These are phyloP conservation scores for Stenichneumon culpator DNA, from an alignment of 2,888 invertebrate species.

Conservation along the genomic window DNA sequence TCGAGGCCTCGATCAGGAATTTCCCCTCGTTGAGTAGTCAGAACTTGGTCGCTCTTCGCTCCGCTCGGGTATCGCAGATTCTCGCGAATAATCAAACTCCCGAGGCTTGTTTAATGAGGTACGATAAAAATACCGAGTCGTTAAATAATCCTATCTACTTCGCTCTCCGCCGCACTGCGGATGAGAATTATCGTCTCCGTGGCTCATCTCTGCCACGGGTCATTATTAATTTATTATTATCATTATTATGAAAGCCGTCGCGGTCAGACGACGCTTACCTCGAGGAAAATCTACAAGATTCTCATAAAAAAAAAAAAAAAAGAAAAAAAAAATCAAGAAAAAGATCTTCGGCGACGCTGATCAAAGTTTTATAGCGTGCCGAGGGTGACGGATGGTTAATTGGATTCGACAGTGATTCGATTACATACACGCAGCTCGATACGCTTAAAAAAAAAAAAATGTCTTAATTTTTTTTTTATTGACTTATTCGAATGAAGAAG, in stretches of 20 bases:
- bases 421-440: neutral
- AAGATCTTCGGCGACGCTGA: neutral
- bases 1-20: neutral
- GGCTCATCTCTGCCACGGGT: conserved; percentile 32
- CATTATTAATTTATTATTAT: conserved; percentile 54
- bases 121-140: conserved; percentile 14
- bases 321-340: conserved; percentile 14
- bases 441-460: neutral
- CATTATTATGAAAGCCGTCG: conserved; percentile 22
- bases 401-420: conserved; percentile 31
- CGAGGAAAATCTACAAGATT: neutral
- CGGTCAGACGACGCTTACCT: conserved; percentile 6
- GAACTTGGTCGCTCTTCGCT: neutral
- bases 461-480: conserved; percentile 18
- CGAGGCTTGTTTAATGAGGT: conserved; percentile 4
- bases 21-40: neutral
- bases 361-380: conserved; percentile 12
- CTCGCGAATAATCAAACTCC: conserved; percentile 9
- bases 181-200: conserved; percentile 28
- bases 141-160: neutral
- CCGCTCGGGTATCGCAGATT: neutral
- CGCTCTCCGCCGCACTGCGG: neutral
- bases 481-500: neutral
- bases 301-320: neutral
- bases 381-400: conserved; percentile 14